Evolutionary conservation across 2,113 vertebrate species (phyloP), one percentile per base, ranked within the genome.

Genomic region (Tauraco erythrolophus): DNA sequence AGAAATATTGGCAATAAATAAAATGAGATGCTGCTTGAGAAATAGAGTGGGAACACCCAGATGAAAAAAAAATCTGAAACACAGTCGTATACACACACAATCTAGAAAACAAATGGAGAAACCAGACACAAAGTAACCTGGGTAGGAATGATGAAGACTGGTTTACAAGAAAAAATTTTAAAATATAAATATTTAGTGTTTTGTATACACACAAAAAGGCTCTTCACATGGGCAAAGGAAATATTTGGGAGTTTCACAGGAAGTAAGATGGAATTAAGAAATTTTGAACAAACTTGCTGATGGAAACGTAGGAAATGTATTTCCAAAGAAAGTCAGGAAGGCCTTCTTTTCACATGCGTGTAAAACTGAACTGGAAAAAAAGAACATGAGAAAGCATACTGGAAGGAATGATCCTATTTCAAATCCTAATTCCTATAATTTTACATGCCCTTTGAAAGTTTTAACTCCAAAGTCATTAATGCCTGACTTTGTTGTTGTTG

Each of bases 1-100:
- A 83, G 45, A 81, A 70, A 70, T 25, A 35, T 18, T 24, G 14
- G 30, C 56, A 82, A 33, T 41, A 93, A 92, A 75, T 62, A 58
- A 78, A 87, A 87, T 18, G 11, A 76, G 25, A 58, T 46, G 9
- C 54, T 87, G 46, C 60, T 94, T 54, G 50, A 94, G 54, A 84
- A 82, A 77, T 8, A 22, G 35, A 74, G 16, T n/a, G 27, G 45
- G 50, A 88, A 72, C 21, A 45, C 8, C 7, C 18, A 3, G 3
- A 23, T 31, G 28, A 71, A 39, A 41, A 81, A 75, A 90, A 18
- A 39, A 48, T 3, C 21, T 50, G 70, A 19, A 90, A 50, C 51
- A 37, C 2, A 56, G 11, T 10, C 58, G 24, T 8, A 15, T 8
- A 64, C 23, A 74, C 11, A 68, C 3, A 30, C 4, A 13, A 60